Percentiles rank a stretch among this genome's conserved stretches.
Conservation (phyloP, 2,113 vertebrate species). For the Perognathus longimembris region DNA sequence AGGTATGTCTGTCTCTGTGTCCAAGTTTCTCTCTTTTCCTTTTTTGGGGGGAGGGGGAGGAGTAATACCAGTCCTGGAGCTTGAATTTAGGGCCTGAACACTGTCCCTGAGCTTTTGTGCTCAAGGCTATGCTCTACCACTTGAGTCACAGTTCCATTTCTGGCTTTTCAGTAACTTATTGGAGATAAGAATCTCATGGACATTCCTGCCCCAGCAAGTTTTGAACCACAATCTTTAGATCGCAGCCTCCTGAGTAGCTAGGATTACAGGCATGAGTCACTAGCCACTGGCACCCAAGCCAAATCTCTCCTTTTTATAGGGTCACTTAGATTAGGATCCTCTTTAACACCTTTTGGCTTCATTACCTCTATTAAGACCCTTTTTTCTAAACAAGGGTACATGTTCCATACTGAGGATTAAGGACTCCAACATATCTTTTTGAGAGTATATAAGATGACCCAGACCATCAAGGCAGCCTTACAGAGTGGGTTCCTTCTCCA, state of each 20-base stretch:
- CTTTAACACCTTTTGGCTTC: neutral
- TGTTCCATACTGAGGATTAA: neutral
- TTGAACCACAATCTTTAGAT: too few relatives aligned
- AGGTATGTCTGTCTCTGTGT: neutral
- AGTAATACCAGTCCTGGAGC: too few relatives aligned
- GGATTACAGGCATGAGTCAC: too few relatives aligned
- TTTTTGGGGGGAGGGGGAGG: too few relatives aligned
- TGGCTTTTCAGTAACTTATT: too few relatives aligned
- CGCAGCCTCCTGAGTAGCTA: too few relatives aligned
- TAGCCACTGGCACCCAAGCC: neutral
- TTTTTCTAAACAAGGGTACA: neutral
- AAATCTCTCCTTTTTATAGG: conserved; percentile 16
- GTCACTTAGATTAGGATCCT: neutral
- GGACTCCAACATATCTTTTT: neutral
- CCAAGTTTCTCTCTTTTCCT: neutral
- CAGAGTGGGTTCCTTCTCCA: neutral
- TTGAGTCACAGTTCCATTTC: too few relatives aligned
- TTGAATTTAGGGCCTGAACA: neutral
- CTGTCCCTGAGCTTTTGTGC: too few relatives aligned
- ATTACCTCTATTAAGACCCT: neutral
- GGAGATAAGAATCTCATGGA: too few relatives aligned
- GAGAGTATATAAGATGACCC: neutral
- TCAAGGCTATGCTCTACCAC: too few relatives aligned
- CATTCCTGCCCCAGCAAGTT: too few relatives aligned
- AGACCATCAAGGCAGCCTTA: neutral